Conservation (phyloP, 2,888 invertebrate species). For the Scaptodrosophila latifasciaeformis region DNA sequence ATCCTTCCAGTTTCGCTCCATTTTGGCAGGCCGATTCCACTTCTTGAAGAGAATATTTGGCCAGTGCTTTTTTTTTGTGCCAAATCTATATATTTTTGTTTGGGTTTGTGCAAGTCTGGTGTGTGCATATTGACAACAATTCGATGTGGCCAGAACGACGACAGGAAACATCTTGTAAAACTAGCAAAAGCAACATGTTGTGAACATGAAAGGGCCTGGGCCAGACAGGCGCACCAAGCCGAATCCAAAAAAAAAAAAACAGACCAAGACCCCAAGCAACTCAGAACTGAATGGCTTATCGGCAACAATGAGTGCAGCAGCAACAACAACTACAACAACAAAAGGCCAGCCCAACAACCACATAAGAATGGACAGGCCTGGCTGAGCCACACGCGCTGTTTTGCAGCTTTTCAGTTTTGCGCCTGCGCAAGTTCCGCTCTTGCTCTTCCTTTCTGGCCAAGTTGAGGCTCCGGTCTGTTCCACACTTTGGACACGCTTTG, state of each 20-base stretch:
- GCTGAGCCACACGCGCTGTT: constrained; percentile 59
- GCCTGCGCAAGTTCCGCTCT: background rate
- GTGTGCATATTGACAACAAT: constrained; percentile 73
- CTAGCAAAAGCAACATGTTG: constrained; percentile 72
- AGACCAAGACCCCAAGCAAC: background rate
- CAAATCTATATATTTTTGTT: too few species aligned
- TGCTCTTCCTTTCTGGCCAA: too few species aligned
- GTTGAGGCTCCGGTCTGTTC: constrained; percentile 13
- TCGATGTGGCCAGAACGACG: constrained; percentile 74
- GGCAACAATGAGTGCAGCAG: constrained; percentile 22
- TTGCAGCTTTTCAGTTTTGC: background rate
- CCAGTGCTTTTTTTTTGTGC: too few species aligned
- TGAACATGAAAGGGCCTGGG: constrained; percentile 64
- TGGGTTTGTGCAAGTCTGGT: background rate
- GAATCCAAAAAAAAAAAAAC: background rate
- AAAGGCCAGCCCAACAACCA: too few species aligned
- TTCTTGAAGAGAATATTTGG: too few species aligned
- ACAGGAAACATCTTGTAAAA: constrained; percentile 76
- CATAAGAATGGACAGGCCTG: constrained; percentile 64
- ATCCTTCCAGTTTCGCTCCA: too few species aligned
- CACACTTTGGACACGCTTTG: constrained; percentile 58
- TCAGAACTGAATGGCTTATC: constrained; percentile 41
- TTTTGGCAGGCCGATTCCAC: too few species aligned
- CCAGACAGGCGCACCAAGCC: constrained; percentile 8
- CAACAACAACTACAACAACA: constrained; percentile 66